Base-by-base conservation (phyloP, 2,113 vertebrate genomes). In the Vimba vimba region DNA sequence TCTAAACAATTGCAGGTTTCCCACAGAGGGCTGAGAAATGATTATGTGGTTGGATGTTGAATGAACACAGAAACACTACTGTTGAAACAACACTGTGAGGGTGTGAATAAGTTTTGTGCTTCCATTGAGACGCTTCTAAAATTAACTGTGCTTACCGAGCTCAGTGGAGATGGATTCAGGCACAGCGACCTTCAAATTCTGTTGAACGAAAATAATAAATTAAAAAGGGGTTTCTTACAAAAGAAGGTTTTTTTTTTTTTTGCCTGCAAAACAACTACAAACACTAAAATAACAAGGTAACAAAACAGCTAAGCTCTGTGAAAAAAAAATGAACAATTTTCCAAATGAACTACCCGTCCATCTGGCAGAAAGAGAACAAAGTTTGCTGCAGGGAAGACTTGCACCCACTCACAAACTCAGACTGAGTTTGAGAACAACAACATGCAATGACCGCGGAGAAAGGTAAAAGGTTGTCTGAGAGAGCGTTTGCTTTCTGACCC, bases 141-240 rank as follows among this genome's bases (percentile, higher is more conserved):
- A 60, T 45, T 52, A 69, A 78, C 89, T 23, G 52, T 27, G 87
- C 93, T 93, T 95, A 99, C 98, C 98, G 36, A 99, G 89, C 89
- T 99, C 98, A 87, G 93, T 36, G 36, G 96, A 92, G 59, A 99
- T 94, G 1, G 95, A 89, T 84, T 99, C 98, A 84, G 98, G 98
- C 83, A 99, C 95, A 59, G 94, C 91, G 64, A 99, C 97, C 91
- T 97, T 98, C 17, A 99, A 95, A 91, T 98, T 96, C 98, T 99
- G 94, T 52, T 75, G 62, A 88, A 87, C 4, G 86, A 30, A 75
- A 52, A 81, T 39, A 50, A 21, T n/a, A 47, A 69, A 74, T 83
- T 19, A 86, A 86, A 57, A 59, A 71, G 4, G 39, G 19, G 9
- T 85, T 15, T 33, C 43, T 77, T 19, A 39, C 23, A 55, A 66